A percentile compares a stretch with the other conserved stretches of the same genome.
phyloP scores from a whole-genome alignment of 1,140 invertebrate genomes.

The Centruroides sculpturatus region DNA sequence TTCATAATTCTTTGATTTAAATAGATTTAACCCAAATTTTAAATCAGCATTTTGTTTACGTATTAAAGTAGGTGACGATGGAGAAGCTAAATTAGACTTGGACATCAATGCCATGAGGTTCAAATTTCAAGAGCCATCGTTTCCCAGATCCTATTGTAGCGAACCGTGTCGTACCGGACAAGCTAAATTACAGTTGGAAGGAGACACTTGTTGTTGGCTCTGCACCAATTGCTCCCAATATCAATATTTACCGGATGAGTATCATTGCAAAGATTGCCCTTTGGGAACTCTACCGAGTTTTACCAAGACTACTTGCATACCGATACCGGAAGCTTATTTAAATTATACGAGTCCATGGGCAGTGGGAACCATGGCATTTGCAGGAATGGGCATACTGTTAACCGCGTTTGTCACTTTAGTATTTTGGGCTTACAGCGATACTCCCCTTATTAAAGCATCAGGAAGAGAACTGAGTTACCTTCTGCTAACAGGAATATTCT shows the following conservation, averaged over 20 bases:
- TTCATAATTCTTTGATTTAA: no score
- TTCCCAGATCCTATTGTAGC: conserved; percentile 33
- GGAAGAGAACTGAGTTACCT: conserved; percentile 37
- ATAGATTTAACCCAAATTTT: no score
- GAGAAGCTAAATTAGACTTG: conserved; percentile 26
- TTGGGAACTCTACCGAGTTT: conserved; percentile 29
- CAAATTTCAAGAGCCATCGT: conserved; percentile 21
- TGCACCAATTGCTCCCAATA: conserved; percentile 45
- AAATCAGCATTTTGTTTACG: no score
- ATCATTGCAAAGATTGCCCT: conserved; percentile 43
- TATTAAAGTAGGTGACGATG: conserved; percentile 26
- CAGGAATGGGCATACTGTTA: conserved; percentile 56
- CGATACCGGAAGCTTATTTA: conserved; percentile 39
- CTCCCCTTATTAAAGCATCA: conserved; percentile 43
- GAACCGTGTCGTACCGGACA: conserved; percentile 29
- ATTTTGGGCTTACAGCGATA: conserved; percentile 45
- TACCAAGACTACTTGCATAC: conserved; percentile 30
- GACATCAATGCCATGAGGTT: conserved; percentile 26
- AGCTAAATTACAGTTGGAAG: conserved; percentile 24
- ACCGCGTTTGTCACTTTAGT: conserved; percentile 51
- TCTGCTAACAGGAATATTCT: conserved; percentile 34
- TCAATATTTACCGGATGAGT: conserved; percentile 43
- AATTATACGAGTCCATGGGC: conserved; percentile 40
- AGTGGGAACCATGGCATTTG: conserved; percentile 39
- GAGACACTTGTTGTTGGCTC: conserved; percentile 42